Evolutionary conservation across 2,113 vertebrate genomes (phyloP).

Genomic region (Orcinus orca): DNA sequence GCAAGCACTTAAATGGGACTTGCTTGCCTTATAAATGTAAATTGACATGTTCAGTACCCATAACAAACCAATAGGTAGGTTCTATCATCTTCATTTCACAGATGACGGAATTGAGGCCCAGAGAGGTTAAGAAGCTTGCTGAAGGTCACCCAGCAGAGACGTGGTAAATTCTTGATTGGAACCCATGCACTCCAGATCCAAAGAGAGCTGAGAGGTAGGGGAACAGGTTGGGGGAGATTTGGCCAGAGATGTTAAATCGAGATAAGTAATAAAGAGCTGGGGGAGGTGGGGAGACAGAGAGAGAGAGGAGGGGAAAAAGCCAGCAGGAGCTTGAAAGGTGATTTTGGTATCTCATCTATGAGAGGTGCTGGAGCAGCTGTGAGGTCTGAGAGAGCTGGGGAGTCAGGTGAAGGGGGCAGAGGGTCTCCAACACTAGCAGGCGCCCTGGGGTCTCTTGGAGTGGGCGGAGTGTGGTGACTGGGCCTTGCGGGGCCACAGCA

Average conservation of each 20-base stretch:
- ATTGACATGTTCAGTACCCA: not conserved
- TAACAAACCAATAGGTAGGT: not conserved
- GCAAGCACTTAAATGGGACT: not conserved
- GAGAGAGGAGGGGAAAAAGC: not conserved
- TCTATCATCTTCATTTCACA: not conserved
- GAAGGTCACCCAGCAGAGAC: not conserved
- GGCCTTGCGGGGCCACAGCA: not conserved
- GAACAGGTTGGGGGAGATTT: not conserved
- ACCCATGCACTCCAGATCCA: not conserved
- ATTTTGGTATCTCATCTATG: not conserved
- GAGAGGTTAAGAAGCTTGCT: not conserved
- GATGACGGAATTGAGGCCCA: not conserved
- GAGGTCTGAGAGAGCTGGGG: not conserved
- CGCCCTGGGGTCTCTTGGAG: not conserved
- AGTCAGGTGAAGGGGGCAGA: not conserved
- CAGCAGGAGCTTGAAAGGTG: not conserved
- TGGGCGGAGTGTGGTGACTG: not conserved
- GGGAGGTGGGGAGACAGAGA: not conserved
- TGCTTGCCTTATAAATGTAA: not conserved
- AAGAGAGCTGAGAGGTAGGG: not conserved
- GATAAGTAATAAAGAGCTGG: not conserved
- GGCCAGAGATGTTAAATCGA: not conserved
- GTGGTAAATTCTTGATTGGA: not conserved
- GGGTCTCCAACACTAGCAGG: fast-evolving
- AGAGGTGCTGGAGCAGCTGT: not conserved